These are phyloP conservation scores for Melanotaenia trifasciata DNA, from an alignment of 2,797 vertebrate genomes.

Conservation along the genomic window DNA sequence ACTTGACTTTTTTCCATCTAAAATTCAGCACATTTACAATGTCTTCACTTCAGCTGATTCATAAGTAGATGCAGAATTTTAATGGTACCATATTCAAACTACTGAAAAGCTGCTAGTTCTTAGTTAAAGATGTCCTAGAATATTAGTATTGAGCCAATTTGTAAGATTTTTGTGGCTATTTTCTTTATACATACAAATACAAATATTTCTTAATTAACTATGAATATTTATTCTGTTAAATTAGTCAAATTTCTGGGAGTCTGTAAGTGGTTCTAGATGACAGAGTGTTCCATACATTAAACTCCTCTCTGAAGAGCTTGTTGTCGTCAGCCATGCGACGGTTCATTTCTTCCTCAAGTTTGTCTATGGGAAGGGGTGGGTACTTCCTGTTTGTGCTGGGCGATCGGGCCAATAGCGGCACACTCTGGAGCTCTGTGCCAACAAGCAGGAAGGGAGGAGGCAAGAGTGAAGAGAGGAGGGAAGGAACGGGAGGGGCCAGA, in stretches of 20 bases:
- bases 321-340: constrained; percentile 98
- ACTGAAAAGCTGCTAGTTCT: neutral
- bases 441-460: constrained; percentile 60
- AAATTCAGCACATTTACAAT: neutral
- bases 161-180: neutral
- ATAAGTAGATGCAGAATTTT: too few species aligned
- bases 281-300: constrained; percentile 87
- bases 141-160: neutral
- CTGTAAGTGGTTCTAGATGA: neutral
- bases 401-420: constrained; percentile 95
- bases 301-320: constrained; percentile 98
- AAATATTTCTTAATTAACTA: neutral
- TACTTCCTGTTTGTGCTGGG: constrained; percentile 99
- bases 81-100: neutral
- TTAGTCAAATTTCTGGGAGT: neutral
- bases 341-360: constrained; percentile 98
- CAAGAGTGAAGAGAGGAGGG: constrained; percentile 35
- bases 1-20: neutral
- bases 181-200: neutral
- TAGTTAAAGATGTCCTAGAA: neutral
- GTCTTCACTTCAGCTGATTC: neutral
- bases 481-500: constrained; percentile 53
- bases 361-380: constrained; percentile 94
- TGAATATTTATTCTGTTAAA: neutral
- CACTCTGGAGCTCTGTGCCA: constrained; percentile 92